A percentile compares a stretch with the other conserved stretches of the same genome.
Evolutionary conservation across 1,140 invertebrate genomes (phyloP).

Genomic region (Leptinotarsa undecemlineata): DNA sequence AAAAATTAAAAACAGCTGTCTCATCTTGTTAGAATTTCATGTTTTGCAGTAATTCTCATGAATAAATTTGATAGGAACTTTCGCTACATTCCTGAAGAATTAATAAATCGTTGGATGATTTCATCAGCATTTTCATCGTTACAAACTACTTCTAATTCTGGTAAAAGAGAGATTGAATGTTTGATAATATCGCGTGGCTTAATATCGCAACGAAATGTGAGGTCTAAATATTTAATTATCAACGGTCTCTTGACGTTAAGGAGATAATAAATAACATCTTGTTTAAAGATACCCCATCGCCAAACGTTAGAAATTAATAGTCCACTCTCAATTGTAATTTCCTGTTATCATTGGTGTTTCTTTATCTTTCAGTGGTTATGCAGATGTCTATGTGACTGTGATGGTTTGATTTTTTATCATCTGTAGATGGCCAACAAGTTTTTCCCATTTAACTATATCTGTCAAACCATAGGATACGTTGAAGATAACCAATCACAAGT

Average conservation of each 20-base stretch:
- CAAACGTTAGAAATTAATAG: not conserved
- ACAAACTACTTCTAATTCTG: not conserved
- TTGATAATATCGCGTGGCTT: not conserved
- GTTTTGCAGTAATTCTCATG: no score
- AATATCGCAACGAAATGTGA: not conserved
- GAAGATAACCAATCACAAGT: no score
- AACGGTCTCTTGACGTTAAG: not conserved
- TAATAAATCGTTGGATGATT: not conserved
- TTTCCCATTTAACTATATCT: no score
- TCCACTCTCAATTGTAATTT: not conserved
- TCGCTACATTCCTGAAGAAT: no score
- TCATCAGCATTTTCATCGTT: not conserved
- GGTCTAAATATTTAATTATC: not conserved
- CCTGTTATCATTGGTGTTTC: not conserved
- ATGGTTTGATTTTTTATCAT: no score
- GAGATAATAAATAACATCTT: not conserved
- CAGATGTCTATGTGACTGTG: no score
- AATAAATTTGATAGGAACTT: no score
- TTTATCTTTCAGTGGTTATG: no score
- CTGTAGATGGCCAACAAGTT: no score
- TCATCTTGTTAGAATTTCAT: no score
- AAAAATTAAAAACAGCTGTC: no score
- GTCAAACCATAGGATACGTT: no score
- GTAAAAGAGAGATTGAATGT: not conserved
- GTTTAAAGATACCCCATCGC: not conserved